Percentiles rank a stretch among this genome's conserved stretches.
phyloP scores from a whole-genome alignment of 2,113 vertebrate genomes.

The Tetraodon nigroviridis region DNA sequence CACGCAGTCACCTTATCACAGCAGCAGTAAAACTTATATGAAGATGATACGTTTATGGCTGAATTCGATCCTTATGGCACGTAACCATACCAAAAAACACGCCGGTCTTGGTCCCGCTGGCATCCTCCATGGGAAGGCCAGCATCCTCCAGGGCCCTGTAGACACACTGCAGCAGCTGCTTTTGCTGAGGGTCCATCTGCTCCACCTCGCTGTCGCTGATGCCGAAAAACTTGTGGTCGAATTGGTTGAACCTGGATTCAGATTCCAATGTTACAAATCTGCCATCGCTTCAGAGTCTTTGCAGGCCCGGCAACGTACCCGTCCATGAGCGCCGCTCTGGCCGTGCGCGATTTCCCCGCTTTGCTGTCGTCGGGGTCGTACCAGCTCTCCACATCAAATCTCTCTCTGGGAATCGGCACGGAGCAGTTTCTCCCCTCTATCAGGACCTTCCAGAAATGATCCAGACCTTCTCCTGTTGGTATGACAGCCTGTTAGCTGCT shows the following conservation, averaged over 20 bases:
- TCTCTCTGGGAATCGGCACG: conserved; percentile 72
- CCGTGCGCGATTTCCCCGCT: conserved; percentile 74
- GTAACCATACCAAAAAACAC: conserved; percentile 75
- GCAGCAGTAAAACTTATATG: neutral
- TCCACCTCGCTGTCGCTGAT: conserved; percentile 77
- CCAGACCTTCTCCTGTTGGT: conserved; percentile 76
- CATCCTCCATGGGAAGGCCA: conserved; percentile 76
- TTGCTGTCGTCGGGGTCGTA: conserved; percentile 77
- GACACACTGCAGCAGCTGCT: conserved; percentile 78
- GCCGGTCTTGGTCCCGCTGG: conserved; percentile 78
- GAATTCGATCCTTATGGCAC: neutral
- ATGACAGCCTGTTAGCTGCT: neutral
- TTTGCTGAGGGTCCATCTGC: conserved; percentile 80
- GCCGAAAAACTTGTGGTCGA: conserved; percentile 80
- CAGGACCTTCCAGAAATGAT: conserved; percentile 82
- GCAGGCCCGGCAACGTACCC: conserved; percentile 58
- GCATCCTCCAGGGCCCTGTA: conserved; percentile 81
- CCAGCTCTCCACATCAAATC: conserved; percentile 73
- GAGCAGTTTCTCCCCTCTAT: conserved; percentile 78
- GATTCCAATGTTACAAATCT: too few species aligned
- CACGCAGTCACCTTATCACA: neutral
- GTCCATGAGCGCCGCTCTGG: conserved; percentile 73
- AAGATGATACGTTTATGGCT: neutral
- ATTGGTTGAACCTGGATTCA: conserved; percentile 75
- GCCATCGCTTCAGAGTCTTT: neutral